Base-by-base conservation (phyloP, 1,140 invertebrate genomes). In the Dinothrombium tinctorium region DNA sequence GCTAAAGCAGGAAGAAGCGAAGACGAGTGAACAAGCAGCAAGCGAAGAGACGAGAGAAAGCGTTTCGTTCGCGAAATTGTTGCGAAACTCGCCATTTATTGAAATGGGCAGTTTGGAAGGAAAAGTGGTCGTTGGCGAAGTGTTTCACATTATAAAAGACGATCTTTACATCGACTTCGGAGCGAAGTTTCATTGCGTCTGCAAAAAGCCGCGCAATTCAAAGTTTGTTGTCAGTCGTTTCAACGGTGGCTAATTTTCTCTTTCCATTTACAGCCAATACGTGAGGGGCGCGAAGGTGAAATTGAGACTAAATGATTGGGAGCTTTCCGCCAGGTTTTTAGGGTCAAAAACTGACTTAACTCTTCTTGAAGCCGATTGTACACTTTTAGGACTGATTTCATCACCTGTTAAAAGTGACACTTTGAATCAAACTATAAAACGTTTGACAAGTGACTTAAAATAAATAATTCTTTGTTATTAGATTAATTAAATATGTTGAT, bases 101-200 rank as follows among this genome's bases (percentile, higher is more conserved):
- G 59, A 94, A 74, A 55, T 98, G 42, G 92, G 92, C 11, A 73
- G 90, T 63, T 73, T 82, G 5, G 62, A 70, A 47, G 74, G 72
- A 2, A 86, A 84, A 67, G 54, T 83, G 24, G 76, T 95, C 0
- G 63, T 67, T 32, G 92, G 92, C 32, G 74, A 69, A 60, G 76
- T 99, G 53, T 76, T 81, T 54, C 76, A 90, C 54, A 59, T 84
- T 23, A 73, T 90, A 35, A 72, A 68, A 19, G 71, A 95, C 60
- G 92, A 99, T 66, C 63, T 98, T 21, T 98, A 98, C 50, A 83
- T 98, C 53, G 92, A 99, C 60, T 94, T 96, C 69, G 92, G 92
- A 15, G 83, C 81, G 69, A 98, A 99, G 59, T 98, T 98, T 60
- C 73, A 89, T 56, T 94, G 86, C 59, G 86, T 99, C 1, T 95